These are phyloP conservation scores for Clarias batrachus DNA, from an alignment of 2,113 vertebrate species.

Conservation along the genomic window DNA sequence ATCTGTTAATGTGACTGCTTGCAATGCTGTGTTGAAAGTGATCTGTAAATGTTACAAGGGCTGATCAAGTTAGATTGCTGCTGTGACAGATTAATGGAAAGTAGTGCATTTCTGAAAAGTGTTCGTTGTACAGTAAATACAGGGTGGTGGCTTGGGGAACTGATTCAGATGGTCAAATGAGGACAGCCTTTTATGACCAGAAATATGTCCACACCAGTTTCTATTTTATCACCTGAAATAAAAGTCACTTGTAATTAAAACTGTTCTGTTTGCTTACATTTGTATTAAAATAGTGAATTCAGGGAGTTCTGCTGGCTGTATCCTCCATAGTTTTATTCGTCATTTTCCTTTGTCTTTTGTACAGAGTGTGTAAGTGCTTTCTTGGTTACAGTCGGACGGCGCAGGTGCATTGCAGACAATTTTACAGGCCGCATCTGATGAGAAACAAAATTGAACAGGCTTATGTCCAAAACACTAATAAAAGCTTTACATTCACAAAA, in stretches of 20 bases:
- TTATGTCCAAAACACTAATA: background rate
- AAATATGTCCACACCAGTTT: background rate
- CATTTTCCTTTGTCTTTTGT: background rate
- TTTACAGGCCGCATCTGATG: conserved; percentile 5
- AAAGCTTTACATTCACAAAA: background rate
- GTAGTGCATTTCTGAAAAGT: background rate
- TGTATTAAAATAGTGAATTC: background rate
- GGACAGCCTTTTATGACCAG: background rate
- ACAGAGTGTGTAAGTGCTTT: background rate
- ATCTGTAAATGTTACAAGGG: too few species aligned
- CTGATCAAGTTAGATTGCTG: too few species aligned
- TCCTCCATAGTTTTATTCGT: background rate
- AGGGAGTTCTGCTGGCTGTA: background rate
- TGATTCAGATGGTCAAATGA: background rate
- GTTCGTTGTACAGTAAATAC: background rate
- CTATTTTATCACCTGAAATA: background rate
- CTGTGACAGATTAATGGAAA: too few species aligned
- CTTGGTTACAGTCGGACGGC: background rate
- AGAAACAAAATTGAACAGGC: background rate
- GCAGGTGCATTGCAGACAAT: conserved; percentile 6
- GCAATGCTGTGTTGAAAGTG: too few species aligned
- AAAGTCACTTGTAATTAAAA: background rate
- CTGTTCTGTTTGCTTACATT: background rate
- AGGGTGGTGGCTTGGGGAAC: background rate
- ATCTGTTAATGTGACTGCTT: too few species aligned